phyloP scores from a whole-genome alignment of 2,113 vertebrate genomes.

The Halcyon malimbica region DNA sequence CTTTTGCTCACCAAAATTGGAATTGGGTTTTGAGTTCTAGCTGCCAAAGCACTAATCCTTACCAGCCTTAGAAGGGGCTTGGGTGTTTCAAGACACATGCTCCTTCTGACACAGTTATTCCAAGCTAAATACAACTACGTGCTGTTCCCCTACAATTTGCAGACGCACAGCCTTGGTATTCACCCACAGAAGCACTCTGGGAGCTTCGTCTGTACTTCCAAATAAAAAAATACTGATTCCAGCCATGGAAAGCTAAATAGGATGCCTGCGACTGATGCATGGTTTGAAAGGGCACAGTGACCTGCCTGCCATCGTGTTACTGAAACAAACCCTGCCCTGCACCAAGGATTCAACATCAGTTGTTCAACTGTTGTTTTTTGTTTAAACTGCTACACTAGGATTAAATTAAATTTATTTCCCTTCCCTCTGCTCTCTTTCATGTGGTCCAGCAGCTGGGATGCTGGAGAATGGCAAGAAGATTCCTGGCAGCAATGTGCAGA shows the following conservation, averaged over 20 bases:
- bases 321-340: background rate
- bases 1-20: background rate
- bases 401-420: background rate
- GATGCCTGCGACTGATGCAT: background rate
- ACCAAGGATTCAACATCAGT: background rate
- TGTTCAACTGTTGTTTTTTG: background rate
- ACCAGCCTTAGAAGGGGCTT: background rate
- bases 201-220: background rate
- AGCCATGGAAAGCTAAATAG: background rate
- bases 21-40: background rate
- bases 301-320: background rate
- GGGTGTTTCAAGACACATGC: background rate
- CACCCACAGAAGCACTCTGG: background rate
- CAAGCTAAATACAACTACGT: background rate
- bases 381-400: background rate
- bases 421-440: background rate
- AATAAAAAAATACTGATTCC: background rate
- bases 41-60: background rate
- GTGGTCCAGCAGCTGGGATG: background rate
- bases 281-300: background rate
- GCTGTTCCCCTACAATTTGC: background rate
- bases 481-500: background rate
- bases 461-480: background rate
- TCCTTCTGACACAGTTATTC: background rate
- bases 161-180: background rate